Evolutionary conservation across 2,888 invertebrate genomes (phyloP), one percentile per base, ranked within the genome.

Genomic region (Megaustenia siamemsis): DNA sequence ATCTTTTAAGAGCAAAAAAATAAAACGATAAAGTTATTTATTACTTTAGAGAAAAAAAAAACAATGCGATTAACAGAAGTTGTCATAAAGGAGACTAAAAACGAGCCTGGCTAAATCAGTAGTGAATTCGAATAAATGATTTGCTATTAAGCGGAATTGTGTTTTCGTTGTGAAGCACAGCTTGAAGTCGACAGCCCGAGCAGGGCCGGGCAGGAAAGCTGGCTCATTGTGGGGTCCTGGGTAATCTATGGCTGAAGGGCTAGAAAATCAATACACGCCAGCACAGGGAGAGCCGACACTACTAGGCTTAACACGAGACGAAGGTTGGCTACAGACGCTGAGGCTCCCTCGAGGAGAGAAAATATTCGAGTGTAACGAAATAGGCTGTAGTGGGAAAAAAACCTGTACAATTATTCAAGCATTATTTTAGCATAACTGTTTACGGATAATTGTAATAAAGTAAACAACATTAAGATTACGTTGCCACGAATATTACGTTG

Each of bases 211-310:
- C 83, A 68, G 77, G 76, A 76, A 83, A 76, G 66, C 66, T 38
- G 21, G 43, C 53, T 75, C 77, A 75, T 77, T 83, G 83, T 78
- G 78, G 84, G 79, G 43, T 79, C 60, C n/a, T 45, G 85, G 45
- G 82, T 85, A 87, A 87, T 87, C 86, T 87, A 87, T 87, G 85
- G 86, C 83, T 77, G 73, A 85, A n/a, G 83, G 85, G 69, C 83
- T 63, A 73, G 85, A 85, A 87, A 87, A 87, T 87, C 86, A 87
- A 87, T 87, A 85, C 86, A 83, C 83, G 83, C 86, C 75, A 85
- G 84, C 84, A 78, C 53, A 77, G 76, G 56, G 71, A 83, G 73
- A 83, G 81, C 86, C 82, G 85, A 86, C 85, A 85, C 85, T 81
- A 83, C 85, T 76, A 79, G 85, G 85, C 85, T 85, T 86, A 86